Conservation (phyloP, 2,797 vertebrate species). For the Protosalanx chinensis region DNA sequence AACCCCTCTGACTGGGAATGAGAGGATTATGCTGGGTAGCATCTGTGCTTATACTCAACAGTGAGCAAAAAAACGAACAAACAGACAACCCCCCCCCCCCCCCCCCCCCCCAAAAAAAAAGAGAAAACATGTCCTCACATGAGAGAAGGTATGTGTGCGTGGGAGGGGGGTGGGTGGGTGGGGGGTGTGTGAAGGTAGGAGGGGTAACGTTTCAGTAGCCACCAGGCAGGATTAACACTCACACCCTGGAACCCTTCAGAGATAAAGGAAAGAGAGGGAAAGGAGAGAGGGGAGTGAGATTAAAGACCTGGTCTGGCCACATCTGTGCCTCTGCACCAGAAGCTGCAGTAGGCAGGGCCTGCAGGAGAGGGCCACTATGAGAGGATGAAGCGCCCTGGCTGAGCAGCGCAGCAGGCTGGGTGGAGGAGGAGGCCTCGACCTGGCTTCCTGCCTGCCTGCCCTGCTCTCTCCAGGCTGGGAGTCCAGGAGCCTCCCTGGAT, state of each 20-base stretch:
- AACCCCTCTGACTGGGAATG: background rate
- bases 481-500: background rate
- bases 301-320: background rate
- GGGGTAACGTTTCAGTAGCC: background rate
- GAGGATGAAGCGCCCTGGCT: background rate
- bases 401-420: background rate
- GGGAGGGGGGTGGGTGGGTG: background rate
- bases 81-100: no score
- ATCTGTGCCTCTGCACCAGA: background rate
- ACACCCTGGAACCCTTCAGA: background rate
- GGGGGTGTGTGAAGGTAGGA: background rate
- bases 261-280: slow-evolving; percentile 31
- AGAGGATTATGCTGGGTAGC: no score
- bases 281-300: background rate
- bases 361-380: background rate
- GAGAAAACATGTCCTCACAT: background rate
- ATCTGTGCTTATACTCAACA: no score
- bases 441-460: no score
- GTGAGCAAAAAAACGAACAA: background rate
- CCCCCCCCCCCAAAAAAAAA: background rate
- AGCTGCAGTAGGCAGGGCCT: no score
- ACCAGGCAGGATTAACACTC: background rate
- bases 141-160: background rate
- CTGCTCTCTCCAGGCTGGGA: background rate
- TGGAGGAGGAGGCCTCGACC: no score